A percentile compares a stretch with the other conserved stretches of the same genome.
Conservation (phyloP, 2,113 vertebrate species). For the Catagonus wagneri region DNA sequence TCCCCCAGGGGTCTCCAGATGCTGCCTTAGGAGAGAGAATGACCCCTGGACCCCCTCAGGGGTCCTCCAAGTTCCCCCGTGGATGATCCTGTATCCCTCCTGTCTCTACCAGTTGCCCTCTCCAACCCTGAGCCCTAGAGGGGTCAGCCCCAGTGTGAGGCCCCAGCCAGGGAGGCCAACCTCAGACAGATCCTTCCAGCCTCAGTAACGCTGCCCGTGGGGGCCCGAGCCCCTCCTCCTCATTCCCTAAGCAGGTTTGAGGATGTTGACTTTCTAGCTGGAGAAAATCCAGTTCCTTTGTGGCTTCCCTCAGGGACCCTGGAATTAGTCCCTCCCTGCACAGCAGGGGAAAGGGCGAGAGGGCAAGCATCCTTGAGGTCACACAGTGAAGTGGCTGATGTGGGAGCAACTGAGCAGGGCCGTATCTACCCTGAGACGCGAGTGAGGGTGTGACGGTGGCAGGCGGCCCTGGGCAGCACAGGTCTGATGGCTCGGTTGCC, state of each 20-base stretch:
- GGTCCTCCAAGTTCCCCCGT: not conserved
- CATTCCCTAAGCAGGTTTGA: not conserved
- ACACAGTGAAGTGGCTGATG: not conserved
- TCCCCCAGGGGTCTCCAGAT: not conserved
- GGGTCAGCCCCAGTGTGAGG: not conserved
- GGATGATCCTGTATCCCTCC: not conserved
- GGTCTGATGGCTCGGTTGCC: not conserved
- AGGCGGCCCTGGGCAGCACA: accelerated
- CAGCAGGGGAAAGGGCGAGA: not conserved
- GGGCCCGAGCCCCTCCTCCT: not conserved
- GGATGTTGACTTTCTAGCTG: not conserved
- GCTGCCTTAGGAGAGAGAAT: not conserved
- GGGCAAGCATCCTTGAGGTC: not conserved
- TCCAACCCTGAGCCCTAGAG: not conserved
- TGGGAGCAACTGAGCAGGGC: not conserved
- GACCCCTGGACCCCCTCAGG: not conserved
- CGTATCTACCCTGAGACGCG: accelerated
- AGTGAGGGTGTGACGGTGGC: not conserved
- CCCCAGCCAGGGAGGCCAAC: not conserved
- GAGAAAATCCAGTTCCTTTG: not conserved
- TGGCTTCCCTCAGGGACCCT: not conserved
- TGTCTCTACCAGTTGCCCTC: not conserved
- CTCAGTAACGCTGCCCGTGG: accelerated
- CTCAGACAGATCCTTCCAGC: not conserved
- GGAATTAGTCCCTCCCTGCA: not conserved